Evolutionary conservation across 2,888 invertebrate species (phyloP).

Genomic region (Apantesis nais): DNA sequence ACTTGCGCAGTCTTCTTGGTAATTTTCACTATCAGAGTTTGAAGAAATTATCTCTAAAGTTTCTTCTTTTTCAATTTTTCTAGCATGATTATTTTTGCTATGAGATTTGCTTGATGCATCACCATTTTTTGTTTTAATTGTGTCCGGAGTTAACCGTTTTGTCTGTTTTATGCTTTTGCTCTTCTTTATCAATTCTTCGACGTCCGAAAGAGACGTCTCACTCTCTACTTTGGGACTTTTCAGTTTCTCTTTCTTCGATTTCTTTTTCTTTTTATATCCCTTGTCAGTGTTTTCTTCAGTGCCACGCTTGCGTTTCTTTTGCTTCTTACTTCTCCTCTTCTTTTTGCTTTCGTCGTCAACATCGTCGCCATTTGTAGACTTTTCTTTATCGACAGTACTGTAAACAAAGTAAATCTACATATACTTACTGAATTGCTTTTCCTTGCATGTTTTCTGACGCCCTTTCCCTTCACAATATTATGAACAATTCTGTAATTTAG

Average conservation of each 20-base stretch:
- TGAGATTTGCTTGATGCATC: conserved; percentile 48
- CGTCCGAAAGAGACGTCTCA: conserved; percentile 75
- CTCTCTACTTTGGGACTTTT: conserved; percentile 75
- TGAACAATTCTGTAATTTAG: conserved; percentile 62
- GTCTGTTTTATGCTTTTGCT: conserved; percentile 53
- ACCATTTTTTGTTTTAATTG: conserved; percentile 63
- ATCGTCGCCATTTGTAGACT: conserved; percentile 56
- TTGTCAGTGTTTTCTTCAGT: conserved; percentile 81
- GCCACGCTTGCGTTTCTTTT: conserved; percentile 90
- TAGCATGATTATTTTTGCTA: conserved; percentile 42
- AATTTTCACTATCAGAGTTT: conserved; percentile 87
- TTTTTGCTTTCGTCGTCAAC: conserved; percentile 72
- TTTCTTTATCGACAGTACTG: conserved; percentile 48
- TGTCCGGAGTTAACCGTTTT: conserved; percentile 40
- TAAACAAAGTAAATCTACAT: conserved; percentile 44
- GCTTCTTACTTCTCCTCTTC: conserved; percentile 85
- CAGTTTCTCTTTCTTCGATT: conserved; percentile 84
- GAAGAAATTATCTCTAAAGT: conserved; percentile 89
- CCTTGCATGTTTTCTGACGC: conserved; percentile 32
- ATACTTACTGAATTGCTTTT: conserved; percentile 60
- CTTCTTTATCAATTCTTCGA: conserved; percentile 73
- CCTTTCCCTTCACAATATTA: conserved; percentile 56
- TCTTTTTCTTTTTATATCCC: conserved; percentile 85
- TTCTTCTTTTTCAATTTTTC: conserved; percentile 49
- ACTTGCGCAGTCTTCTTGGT: conserved; percentile 88